Percentiles rank a stretch among this genome's conserved stretches.
These are phyloP conservation scores for Drosophila elegans DNA, from an alignment of 1,140 invertebrate genomes.

Conservation along the genomic window DNA sequence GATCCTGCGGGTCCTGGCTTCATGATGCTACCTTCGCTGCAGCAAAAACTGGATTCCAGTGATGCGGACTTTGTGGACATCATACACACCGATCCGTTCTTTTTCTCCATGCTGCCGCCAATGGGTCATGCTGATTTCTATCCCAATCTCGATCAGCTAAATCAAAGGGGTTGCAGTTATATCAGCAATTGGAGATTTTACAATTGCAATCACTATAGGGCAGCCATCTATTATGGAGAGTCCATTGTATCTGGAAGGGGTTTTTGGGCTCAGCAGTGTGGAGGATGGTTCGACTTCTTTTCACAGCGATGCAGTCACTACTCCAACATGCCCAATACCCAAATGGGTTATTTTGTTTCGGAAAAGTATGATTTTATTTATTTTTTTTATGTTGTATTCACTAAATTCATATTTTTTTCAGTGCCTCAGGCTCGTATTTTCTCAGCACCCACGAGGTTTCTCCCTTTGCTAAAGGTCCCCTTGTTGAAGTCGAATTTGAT, in stretches of 20 bases:
- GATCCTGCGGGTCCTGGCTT: conserved; percentile 82
- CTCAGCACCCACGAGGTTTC: conserved; percentile 57
- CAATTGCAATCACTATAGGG: conserved; percentile 86
- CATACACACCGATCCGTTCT: conserved; percentile 90
- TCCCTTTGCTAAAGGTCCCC: conserved; percentile 72
- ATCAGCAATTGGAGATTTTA: conserved; percentile 51
- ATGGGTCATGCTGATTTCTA: conserved; percentile 93
- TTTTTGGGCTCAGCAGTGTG: conserved; percentile 76
- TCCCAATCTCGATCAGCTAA: conserved; percentile 90
- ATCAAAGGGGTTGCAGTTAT: conserved; percentile 90
- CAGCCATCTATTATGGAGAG: conserved; percentile 86
- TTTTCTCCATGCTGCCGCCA: conserved; percentile 87
- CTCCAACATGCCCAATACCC: conserved; percentile 47
- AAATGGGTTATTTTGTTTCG: conserved; percentile 76
- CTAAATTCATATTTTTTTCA: conserved; percentile 10
- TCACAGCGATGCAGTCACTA: conserved; percentile 61
- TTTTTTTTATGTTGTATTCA: too few relatives aligned
- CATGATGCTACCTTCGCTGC: conserved; percentile 25
- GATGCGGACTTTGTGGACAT: conserved; percentile 92
- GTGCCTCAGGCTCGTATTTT: conserved; percentile 70
- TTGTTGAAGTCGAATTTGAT: conserved; percentile 51
- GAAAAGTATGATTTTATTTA: conserved; percentile 30
- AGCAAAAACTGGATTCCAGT: conserved; percentile 69
- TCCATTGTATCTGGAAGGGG: conserved; percentile 85
- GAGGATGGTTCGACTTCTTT: conserved; percentile 68